Evolutionary conservation across 2,888 invertebrate genomes (phyloP).

Genomic region (Serrognathus titanus): DNA sequence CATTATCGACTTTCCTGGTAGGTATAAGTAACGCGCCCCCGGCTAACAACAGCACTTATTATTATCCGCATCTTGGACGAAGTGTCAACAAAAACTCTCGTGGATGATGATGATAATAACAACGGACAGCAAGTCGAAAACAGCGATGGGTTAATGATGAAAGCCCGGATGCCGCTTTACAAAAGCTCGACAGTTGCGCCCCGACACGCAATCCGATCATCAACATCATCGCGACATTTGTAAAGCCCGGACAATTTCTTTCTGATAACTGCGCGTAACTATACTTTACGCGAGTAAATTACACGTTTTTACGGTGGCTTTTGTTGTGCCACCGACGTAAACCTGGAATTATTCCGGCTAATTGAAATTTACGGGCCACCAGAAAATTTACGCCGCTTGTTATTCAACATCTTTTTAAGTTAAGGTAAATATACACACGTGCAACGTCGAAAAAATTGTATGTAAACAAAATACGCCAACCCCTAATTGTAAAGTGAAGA

Average conservation of each 20-base stretch:
- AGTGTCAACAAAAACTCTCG: slow-evolving; percentile 9
- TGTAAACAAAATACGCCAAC: too few species aligned
- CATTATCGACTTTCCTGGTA: slow-evolving; percentile 5
- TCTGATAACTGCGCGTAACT: slow-evolving; percentile 11
- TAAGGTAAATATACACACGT: too few species aligned
- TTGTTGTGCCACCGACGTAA: too few species aligned
- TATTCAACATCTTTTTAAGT: background rate
- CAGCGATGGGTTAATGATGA: slow-evolving; percentile 19
- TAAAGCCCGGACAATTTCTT: slow-evolving; percentile 9
- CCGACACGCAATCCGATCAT: slow-evolving; percentile 36
- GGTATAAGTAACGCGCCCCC: background rate
- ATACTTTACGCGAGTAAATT: slow-evolving; percentile 1
- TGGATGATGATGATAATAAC: background rate
- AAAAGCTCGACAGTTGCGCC: slow-evolving; percentile 18
- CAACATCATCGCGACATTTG: slow-evolving; percentile 28
- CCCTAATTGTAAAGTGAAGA: too few species aligned
- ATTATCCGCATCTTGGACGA: slow-evolving; percentile 1
- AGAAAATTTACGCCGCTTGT: background rate
- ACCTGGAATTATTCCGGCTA: background rate
- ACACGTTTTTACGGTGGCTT: background rate
- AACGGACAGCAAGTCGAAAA: background rate
- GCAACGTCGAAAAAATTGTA: too few species aligned
- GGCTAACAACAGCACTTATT: background rate
- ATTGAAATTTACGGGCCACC: slow-evolving; percentile 2
- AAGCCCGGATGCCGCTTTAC: slow-evolving; percentile 22